Conservation (phyloP, 2,797 vertebrate species). For the Sciurus vulgaris region DNA sequence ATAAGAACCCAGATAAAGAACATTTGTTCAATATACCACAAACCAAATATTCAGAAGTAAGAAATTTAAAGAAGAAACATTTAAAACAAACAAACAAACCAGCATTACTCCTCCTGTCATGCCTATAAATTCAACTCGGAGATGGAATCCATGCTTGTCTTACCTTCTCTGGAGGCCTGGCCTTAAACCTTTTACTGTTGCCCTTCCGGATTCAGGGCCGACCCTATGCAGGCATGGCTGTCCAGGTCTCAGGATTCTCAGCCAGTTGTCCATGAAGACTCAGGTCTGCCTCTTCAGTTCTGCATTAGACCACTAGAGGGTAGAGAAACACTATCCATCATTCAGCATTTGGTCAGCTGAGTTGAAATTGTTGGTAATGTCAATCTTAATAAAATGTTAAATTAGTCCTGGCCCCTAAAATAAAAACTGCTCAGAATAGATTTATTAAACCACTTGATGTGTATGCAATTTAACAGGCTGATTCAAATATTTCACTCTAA, state of each 20-base stretch:
- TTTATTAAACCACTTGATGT: not conserved
- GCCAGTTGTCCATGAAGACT: not conserved
- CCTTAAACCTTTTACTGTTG: not conserved
- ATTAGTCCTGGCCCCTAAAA: conserved; percentile 8
- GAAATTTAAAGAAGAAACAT: conserved; percentile 20
- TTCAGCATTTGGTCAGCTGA: not conserved
- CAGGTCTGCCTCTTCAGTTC: conserved; percentile 70
- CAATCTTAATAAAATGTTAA: conserved; percentile 51
- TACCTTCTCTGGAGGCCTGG: not conserved
- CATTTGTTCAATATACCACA: not conserved
- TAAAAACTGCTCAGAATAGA: not conserved
- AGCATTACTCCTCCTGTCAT: not conserved
- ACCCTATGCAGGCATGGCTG: not conserved
- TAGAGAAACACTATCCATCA: conserved; percentile 66
- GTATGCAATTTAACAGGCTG: not conserved
- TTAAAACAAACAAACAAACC: not conserved
- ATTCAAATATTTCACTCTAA: conserved; percentile 27
- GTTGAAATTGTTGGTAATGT: not conserved
- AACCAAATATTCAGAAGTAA: not conserved
- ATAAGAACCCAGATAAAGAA: not conserved
- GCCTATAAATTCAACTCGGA: not conserved
- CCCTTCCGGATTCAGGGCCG: not conserved
- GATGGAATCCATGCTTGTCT: not conserved
- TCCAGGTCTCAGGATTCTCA: not conserved
- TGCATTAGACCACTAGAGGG: conserved; percentile 84